A percentile compares a stretch with the other conserved stretches of the same genome.
These are phyloP conservation scores for Ciona savignyi DNA, from an alignment of 23 tunicate genomes.

Conservation along the genomic window DNA sequence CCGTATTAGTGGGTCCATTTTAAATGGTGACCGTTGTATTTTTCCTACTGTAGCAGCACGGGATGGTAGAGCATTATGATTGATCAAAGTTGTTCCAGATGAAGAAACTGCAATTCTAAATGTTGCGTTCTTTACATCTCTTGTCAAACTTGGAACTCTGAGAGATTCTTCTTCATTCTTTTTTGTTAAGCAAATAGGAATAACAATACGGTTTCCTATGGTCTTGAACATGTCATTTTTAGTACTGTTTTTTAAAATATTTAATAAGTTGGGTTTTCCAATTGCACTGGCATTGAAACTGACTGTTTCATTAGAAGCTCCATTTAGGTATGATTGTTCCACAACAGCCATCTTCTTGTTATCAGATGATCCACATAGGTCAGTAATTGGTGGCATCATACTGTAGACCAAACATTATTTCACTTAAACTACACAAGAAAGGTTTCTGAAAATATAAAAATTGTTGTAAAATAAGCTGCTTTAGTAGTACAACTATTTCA, in stretches of 20 bases:
- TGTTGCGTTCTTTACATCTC: conserved; percentile 9
- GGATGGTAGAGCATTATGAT: neutral
- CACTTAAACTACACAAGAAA: no score
- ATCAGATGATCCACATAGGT: neutral
- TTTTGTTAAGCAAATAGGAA: conserved; percentile 22
- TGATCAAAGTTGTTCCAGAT: neutral
- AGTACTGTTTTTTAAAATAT: conserved; percentile 8
- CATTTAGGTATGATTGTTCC: neutral
- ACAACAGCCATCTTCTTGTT: neutral
- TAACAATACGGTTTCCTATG: conserved; percentile 55
- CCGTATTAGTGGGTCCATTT: neutral
- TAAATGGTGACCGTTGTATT: neutral
- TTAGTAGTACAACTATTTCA: no score
- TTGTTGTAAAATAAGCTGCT: no score
- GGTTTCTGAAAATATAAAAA: no score
- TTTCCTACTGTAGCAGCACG: neutral
- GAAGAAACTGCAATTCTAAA: conserved; percentile 28
- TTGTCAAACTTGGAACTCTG: neutral
- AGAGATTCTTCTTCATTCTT: neutral
- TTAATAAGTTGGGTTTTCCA: conserved; percentile 3
- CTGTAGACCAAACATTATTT: neutral
- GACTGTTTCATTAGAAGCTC: neutral
- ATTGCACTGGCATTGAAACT: neutral
- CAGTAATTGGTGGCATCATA: neutral
- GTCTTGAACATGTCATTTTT: conserved; percentile 38